These are phyloP conservation scores for Sebastes vulpes DNA, from an alignment of 2,797 vertebrate genomes.

Conservation along the genomic window DNA sequence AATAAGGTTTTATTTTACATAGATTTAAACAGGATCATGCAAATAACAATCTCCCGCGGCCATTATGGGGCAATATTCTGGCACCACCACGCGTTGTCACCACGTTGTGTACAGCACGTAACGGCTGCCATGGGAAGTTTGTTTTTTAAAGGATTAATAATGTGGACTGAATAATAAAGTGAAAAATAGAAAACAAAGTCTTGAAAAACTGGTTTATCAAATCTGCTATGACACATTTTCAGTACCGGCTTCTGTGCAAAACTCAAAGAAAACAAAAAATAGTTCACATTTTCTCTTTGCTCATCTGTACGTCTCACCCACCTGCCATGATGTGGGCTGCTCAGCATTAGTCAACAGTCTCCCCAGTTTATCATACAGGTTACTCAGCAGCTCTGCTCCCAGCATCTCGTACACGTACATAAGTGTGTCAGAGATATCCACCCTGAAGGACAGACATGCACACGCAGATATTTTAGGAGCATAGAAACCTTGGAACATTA, in stretches of 20 bases:
- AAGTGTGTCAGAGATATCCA: constrained; percentile 98
- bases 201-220: background rate
- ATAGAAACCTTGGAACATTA: background rate
- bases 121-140: too few relatives aligned
- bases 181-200: background rate
- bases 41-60: too few relatives aligned
- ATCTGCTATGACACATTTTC: constrained; percentile 3
- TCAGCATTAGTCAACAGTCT: constrained; percentile 94
- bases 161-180: background rate
- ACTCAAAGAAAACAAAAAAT: constrained; percentile 19
- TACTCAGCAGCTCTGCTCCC: constrained; percentile 97
- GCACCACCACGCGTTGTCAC: too few relatives aligned
- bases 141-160: background rate
- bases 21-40: too few relatives aligned
- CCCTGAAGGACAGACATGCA: constrained; percentile 83
- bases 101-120: too few relatives aligned
- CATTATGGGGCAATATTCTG: too few relatives aligned
- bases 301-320: constrained; percentile 70
- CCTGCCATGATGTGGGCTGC: constrained; percentile 96
- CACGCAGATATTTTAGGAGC: constrained; percentile 30
- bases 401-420: constrained; percentile 99
- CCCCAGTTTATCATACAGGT: constrained; percentile 97
- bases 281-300: background rate
- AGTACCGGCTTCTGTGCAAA: background rate
- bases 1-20: too few relatives aligned